These are phyloP conservation scores for Arrhamphus sclerolepis DNA, from an alignment of 2,797 vertebrate species.

Conservation along the genomic window DNA sequence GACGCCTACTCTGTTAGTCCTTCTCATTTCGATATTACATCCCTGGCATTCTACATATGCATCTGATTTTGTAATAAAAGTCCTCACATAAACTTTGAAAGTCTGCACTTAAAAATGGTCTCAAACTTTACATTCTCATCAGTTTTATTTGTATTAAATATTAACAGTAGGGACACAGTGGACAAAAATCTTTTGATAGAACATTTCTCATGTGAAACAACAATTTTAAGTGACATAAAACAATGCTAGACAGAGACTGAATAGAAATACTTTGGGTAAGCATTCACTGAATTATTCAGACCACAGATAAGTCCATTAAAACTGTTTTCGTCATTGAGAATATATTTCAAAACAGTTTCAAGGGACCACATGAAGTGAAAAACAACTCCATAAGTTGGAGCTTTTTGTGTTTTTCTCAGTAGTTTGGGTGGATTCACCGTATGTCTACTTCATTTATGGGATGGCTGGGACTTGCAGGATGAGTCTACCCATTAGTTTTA, in stretches of 20 bases:
- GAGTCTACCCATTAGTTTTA: slow-evolving; percentile 15
- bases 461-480: slow-evolving; percentile 19
- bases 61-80: slow-evolving; percentile 22
- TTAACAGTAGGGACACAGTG: slow-evolving; percentile 57
- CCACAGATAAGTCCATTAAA: slow-evolving; percentile 19
- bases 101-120: neutral
- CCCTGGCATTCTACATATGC: slow-evolving; percentile 11
- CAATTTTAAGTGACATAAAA: slow-evolving; percentile 39
- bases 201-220: slow-evolving; percentile 52
- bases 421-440: neutral
- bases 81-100: neutral
- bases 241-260: slow-evolving; percentile 14
- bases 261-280: slow-evolving; percentile 45
- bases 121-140: slow-evolving; percentile 14
- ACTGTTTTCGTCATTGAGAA: slow-evolving; percentile 17
- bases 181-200: slow-evolving; percentile 54
- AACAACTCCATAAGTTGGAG: neutral
- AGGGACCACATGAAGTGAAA: slow-evolving; percentile 19
- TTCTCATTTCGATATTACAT: slow-evolving; percentile 19
- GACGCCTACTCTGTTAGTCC: slow-evolving; percentile 24
- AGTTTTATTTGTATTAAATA: slow-evolving; percentile 72
- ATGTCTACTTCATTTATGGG: slow-evolving; percentile 3
- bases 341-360: slow-evolving; percentile 15
- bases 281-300: slow-evolving; percentile 34
- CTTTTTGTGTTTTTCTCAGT: slow-evolving; percentile 12